phyloP scores from a whole-genome alignment of 2,888 invertebrate species.

The Smittia sp. region DNA sequence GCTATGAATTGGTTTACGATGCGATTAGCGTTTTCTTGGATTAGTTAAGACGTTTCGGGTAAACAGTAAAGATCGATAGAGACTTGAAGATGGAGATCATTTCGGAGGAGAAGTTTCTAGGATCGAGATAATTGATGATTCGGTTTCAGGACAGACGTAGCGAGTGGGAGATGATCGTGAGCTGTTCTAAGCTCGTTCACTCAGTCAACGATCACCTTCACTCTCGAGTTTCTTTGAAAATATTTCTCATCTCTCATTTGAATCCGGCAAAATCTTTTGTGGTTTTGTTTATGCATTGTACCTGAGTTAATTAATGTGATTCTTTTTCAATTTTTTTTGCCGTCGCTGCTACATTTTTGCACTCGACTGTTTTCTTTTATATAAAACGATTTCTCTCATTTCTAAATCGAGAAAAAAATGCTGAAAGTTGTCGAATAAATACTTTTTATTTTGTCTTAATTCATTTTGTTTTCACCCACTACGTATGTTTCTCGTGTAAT shows the following conservation, averaged over 20 bases:
- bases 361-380: constrained; percentile 13
- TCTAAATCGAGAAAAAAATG: neutral
- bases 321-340: constrained; percentile 13
- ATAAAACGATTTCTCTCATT: constrained; percentile 31
- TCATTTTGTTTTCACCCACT: constrained; percentile 7
- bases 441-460: constrained; percentile 22
- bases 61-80: neutral
- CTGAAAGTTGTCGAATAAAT: constrained; percentile 36
- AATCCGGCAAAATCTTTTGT: neutral
- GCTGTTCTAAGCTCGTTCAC: too few relatives aligned
- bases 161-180: neutral
- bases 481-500: constrained; percentile 38
- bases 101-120: neutral
- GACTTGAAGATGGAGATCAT: neutral
- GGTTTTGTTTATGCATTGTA: constrained; percentile 39
- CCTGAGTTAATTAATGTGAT: constrained; percentile 35
- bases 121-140: neutral
- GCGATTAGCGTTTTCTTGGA: constrained; percentile 21
- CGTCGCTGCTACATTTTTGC: constrained; percentile 17
- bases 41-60: neutral
- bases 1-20: neutral
- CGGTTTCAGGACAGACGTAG: neutral
- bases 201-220: neutral
- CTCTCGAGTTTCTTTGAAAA: neutral
- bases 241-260: neutral